These are phyloP conservation scores for Protobothrops flavoviridis DNA, from an alignment of 2,113 vertebrate genomes.

Conservation along the genomic window DNA sequence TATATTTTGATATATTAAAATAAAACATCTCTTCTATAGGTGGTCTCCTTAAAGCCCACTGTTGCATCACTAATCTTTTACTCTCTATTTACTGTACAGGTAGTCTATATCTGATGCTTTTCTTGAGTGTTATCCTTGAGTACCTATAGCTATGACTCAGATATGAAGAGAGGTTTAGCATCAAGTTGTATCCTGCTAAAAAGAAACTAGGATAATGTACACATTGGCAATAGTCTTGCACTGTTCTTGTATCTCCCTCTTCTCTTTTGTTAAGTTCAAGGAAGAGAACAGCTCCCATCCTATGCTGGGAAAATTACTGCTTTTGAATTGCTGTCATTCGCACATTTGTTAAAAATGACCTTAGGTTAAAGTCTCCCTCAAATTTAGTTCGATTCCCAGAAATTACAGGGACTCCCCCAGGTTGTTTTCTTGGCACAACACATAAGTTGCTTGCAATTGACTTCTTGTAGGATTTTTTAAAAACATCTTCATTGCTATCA, in stretches of 20 bases:
- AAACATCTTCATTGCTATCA: background rate
- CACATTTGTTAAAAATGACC: background rate
- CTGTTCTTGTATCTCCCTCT: background rate
- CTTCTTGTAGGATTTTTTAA: background rate
- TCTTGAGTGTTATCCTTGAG: background rate
- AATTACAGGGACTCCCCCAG: background rate
- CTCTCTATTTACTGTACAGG: background rate
- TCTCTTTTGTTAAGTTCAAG: background rate
- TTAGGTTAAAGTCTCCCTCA: background rate
- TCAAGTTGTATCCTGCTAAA: background rate
- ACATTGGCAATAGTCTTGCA: background rate
- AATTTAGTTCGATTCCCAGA: background rate
- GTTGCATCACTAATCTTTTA: background rate
- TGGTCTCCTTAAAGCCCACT: background rate
- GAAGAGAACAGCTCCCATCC: background rate
- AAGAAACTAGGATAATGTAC: background rate
- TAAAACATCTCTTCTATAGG: background rate
- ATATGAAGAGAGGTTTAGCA: background rate
- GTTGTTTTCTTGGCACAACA: background rate
- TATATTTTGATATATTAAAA: constrained; percentile 9
- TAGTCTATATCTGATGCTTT: background rate
- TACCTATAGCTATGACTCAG: background rate
- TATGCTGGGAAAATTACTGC: background rate
- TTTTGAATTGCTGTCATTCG: background rate
- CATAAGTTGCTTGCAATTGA: background rate